Evolutionary conservation across 2,797 vertebrate species (phyloP).

Genomic region (Crax fasciolata): DNA sequence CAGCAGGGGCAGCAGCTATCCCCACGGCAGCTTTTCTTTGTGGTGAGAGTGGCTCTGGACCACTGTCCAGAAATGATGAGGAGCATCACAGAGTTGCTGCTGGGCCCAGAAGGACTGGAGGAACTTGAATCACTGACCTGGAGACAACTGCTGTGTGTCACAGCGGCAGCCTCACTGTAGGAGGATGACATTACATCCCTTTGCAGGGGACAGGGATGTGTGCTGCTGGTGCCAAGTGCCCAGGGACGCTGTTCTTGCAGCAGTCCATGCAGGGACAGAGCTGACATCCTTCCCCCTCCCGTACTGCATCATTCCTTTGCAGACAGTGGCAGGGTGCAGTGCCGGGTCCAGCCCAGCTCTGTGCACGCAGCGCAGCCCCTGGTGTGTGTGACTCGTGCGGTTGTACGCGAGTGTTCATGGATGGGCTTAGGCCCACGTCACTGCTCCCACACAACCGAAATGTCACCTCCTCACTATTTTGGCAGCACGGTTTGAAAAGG

Average conservation of each 20-base stretch:
- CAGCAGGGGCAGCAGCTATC: background rate
- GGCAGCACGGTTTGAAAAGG: background rate
- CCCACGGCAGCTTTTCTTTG: background rate
- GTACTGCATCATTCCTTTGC: background rate
- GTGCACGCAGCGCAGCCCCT: fast-evolving
- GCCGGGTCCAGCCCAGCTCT: background rate
- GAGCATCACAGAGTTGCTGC: background rate
- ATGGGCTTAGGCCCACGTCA: conserved; percentile 25
- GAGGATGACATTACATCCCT: background rate
- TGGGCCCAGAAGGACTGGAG: background rate
- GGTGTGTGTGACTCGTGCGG: background rate
- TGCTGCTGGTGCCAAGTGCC: fast-evolving
- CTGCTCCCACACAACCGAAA: conserved; percentile 60
- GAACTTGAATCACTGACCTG: background rate
- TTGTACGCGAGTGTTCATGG: background rate
- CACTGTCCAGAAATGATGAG: background rate
- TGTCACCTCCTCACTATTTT: conserved; percentile 54
- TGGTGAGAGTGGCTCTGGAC: background rate
- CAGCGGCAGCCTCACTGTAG: background rate
- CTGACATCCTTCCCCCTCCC: background rate
- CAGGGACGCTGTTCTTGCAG: background rate
- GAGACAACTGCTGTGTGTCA: background rate
- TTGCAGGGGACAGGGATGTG: fast-evolving
- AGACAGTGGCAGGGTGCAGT: background rate
- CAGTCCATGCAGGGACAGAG: background rate